Base-by-base conservation (phyloP, 2,797 vertebrate genomes). In the Pyrocephalus nanus region DNA sequence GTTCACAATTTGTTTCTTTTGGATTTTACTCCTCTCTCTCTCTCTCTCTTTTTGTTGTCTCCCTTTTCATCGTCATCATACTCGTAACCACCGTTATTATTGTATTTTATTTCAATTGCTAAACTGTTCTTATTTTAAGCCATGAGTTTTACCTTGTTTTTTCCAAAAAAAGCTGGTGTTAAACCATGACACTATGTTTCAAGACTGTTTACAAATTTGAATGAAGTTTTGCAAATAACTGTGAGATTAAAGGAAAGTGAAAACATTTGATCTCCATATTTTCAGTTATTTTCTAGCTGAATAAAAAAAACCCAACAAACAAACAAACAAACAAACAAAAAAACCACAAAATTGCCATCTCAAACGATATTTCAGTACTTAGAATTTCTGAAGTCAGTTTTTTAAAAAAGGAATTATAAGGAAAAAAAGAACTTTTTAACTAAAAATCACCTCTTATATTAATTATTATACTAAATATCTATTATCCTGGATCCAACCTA, bases 1-100 rank as follows among this genome's bases (percentile, higher is more conserved):
- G 43, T 6, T 22, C 21, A 27, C 9, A 5, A 0, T 51, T 15
- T 14, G 9, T 4, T 8, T 25, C 32, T 8, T 11, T 12, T 11
- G 29, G n/a, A 58, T 47, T 77, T 20, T 51, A 8, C 2, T 57
- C 12, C 20, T 22, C 5, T 3, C 26, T 42, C 32, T 3, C 26
- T 42, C 32, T 42, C 42, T 55, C 17, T 77, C 26, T 43, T 48
- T 75, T 30, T 43, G 8, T 25, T 70, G 16, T 50, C 9, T n/a
- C 14, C 36, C 8, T 77, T 65, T 65, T 71, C 29, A 58, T 53
- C 29, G 51, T 15, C 23, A 51, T 30, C 32, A n/a, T n/a, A n/a
- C n/a, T 9, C n/a, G 51, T 34, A 40, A 34, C 6, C 18, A 19
- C 38, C 17, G 30, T 27, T 40, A 30, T 29, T 30, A 13, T 6